Evolutionary conservation across 2,113 vertebrate species (phyloP).

Genomic region (Corynorhinus townsendii): DNA sequence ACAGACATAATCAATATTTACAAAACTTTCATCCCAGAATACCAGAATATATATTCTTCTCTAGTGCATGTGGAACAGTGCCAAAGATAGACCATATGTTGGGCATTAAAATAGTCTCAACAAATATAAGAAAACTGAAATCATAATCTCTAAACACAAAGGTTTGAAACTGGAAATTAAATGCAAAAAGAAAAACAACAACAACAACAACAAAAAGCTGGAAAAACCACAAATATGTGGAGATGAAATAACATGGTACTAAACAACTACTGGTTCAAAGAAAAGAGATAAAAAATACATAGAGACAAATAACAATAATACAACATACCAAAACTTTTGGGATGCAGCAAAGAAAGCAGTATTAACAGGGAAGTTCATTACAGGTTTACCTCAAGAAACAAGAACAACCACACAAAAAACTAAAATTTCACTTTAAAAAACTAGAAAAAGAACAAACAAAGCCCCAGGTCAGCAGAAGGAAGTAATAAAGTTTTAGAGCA

Average conservation of each 20-base stretch:
- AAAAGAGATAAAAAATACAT: neutral
- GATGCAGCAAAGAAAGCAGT: neutral
- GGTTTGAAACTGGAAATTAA: neutral
- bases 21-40: neutral
- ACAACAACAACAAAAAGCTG: neutral
- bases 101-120: neutral
- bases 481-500: neutral
- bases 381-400: neutral
- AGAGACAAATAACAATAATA: neutral
- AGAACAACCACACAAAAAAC: neutral
- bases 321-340: neutral
- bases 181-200: neutral
- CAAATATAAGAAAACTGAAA: neutral
- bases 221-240: neutral
- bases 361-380: neutral
- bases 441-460: neutral
- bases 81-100: neutral
- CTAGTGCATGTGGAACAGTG: neutral
- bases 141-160: neutral
- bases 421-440: neutral
- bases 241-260: neutral
- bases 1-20: neutral
- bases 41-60: neutral
- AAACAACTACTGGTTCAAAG: neutral
- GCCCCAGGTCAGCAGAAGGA: neutral